Base-by-base conservation (phyloP, 2,113 vertebrate genomes). In the Tamias sibiricus region DNA sequence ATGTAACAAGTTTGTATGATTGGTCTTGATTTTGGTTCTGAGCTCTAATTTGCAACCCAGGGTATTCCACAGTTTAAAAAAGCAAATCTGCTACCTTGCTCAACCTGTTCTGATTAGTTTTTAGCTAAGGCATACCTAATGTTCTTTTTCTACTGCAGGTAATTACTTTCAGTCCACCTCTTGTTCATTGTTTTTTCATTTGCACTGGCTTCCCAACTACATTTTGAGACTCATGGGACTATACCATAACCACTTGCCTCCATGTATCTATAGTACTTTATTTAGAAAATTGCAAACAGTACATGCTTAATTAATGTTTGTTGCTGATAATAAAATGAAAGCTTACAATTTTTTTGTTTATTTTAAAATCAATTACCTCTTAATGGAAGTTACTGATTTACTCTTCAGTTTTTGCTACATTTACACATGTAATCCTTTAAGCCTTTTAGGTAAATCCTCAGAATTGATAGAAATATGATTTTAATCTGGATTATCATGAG, bases 401-500 rank as follows among this genome's bases (percentile, higher is more conserved):
- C 74, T 93, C 22, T 74, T 94, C 69, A 93, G 2, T 89, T 79
- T 92, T 90, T 93, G 85, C 44, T 91, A n/a, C 47, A 87, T 77
- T 93, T 80, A 26, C 47, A 77, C 86, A 79, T 69, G 62, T 93
- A 96, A 96, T 94, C 90, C 80, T 20, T 89, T 97, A 93, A 97
- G 42, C 83, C 47, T 92, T 98, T 98, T 97, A 93, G 64, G 16
- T 47, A 97, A 96, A 96, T 93, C 94, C 54, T 92, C 49, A 32
- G 30, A 85, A 91, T 88, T 96, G 88, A 93, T 91, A 81, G 57
- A 91, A 97, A 90, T 95, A 80, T 89, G 69, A 93, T 96, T 95
- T 97, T 91, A 95, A 95, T 96, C 87, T 93, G 90, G 95, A 95
- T 97, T 96, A 95, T 30, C 57, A 66, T n/a, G 37, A 82, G 72